Evolutionary conservation across 53 echinoderm and acorn worm species (phyloP).

Genomic region (Antedon mediterranea): DNA sequence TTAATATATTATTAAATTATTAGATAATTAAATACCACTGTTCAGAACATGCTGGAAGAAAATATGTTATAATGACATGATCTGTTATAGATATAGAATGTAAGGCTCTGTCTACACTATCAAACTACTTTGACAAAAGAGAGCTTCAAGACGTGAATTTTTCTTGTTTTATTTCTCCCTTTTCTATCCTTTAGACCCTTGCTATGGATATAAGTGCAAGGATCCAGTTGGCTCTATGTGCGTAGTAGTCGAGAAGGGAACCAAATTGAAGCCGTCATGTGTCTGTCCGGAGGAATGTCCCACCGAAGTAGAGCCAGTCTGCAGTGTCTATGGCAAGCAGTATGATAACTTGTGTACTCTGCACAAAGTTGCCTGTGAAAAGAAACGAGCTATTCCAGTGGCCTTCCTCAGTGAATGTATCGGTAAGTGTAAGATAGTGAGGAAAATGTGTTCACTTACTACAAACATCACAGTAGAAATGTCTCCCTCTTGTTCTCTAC

Average conservation of each 20-base stretch:
- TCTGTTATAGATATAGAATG: no score
- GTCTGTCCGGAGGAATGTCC: constrained; percentile 57
- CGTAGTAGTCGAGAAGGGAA: constrained; percentile 26
- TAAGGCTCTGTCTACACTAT: no score
- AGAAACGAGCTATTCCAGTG: constrained; percentile 33
- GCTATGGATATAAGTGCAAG: constrained; percentile 42
- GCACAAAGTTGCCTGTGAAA: constrained; percentile 49
- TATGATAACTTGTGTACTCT: constrained; percentile 66
- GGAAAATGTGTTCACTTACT: no score
- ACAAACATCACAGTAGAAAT: no score
- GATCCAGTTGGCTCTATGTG: constrained; percentile 80
- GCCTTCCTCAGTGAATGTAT: constrained; percentile 48
- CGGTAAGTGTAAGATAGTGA: constrained; percentile 37
- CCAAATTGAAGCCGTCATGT: constrained; percentile 38
- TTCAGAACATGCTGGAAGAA: no score
- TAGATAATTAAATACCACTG: no score
- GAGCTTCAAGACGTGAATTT: no score
- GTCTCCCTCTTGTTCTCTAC: no score
- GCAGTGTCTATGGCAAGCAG: constrained; percentile 85
- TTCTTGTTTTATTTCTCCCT: no score
- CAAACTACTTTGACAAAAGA: no score
- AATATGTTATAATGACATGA: no score
- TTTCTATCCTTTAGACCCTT: constrained; percentile 24
- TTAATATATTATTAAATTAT: no score
- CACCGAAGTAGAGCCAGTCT: constrained; percentile 31